Percentiles rank a stretch among this genome's conserved stretches.
phyloP scores from a whole-genome alignment of 2,113 vertebrate genomes.

The Lophius piscatorius region DNA sequence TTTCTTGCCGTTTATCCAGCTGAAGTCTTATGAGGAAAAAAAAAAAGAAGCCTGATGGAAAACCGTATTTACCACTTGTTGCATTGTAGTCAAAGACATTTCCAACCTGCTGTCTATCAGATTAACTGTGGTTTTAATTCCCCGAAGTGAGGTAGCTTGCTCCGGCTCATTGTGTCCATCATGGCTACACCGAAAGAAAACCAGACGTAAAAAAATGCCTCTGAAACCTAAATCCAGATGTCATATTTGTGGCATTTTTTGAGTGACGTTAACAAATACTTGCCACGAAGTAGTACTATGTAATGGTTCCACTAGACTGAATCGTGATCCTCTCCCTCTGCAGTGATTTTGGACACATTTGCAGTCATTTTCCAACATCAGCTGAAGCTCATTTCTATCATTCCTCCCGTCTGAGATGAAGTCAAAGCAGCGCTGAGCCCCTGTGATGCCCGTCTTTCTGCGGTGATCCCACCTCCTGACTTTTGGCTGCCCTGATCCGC shows the following conservation, averaged over 20 bases:
- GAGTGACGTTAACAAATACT: slow-evolving; percentile 43
- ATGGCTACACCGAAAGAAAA: slow-evolving; percentile 13
- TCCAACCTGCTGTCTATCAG: slow-evolving; percentile 40
- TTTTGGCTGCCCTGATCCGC: slow-evolving; percentile 53
- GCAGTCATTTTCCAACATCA: background rate
- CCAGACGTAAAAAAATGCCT: background rate
- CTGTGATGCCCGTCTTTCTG: background rate
- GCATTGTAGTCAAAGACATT: slow-evolving; percentile 18
- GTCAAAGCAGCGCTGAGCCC: background rate
- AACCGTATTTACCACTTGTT: background rate
- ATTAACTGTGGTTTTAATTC: slow-evolving; percentile 18
- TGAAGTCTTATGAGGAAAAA: too few species aligned
- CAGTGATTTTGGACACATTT: slow-evolving; percentile 3
- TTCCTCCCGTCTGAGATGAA: background rate
- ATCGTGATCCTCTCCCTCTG: background rate
- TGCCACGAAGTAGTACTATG: slow-evolving; percentile 2
- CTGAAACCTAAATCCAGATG: background rate
- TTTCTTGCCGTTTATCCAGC: too few species aligned
- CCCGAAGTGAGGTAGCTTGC: slow-evolving; percentile 22
- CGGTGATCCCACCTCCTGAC: slow-evolving; percentile 48
- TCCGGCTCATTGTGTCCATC: slow-evolving; percentile 10
- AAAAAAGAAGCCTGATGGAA: too few species aligned
- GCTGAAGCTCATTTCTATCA: background rate
- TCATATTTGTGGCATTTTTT: slow-evolving; percentile 42
- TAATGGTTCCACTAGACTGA: slow-evolving; percentile 8